These are phyloP conservation scores for Sardina pilchardus DNA, from an alignment of 2,113 vertebrate genomes.

Conservation along the genomic window DNA sequence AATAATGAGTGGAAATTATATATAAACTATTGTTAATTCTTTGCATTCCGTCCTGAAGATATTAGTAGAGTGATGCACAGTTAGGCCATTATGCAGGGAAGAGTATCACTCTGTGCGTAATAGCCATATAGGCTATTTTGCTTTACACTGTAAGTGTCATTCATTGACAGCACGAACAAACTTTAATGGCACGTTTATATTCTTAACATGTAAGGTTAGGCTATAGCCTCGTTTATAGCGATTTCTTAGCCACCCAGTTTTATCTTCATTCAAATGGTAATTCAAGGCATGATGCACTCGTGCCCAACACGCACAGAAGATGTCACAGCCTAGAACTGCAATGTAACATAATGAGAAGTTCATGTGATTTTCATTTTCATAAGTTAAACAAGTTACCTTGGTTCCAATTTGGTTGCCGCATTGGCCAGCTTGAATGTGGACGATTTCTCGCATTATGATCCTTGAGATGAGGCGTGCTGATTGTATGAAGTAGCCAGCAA, in stretches of 20 bases:
- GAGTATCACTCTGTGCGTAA: not conserved
- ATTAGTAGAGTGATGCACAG: not conserved
- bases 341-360: not conserved
- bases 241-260: not conserved
- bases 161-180: not conserved
- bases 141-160: not conserved
- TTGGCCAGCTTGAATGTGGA: slow-evolving; percentile 63
- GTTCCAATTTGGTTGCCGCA: slow-evolving; percentile 65
- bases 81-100: too few relatives aligned
- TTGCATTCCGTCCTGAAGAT: not conserved
- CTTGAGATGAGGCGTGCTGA: not conserved
- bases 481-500: slow-evolving; percentile 32
- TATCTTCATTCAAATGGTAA: not conserved
- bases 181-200: not conserved
- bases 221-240: not conserved
- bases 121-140: not conserved
- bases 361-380: slow-evolving; percentile 26
- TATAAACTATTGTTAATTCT: too few relatives aligned
- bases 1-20: not conserved
- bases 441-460: slow-evolving; percentile 59
- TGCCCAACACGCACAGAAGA: not conserved
- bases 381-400: slow-evolving; percentile 54
- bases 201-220: not conserved
- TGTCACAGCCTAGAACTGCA: not conserved
- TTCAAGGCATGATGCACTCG: not conserved